Percentiles rank a stretch among this genome's conserved stretches.
phyloP scores from a whole-genome alignment of 2,113 vertebrate genomes.

The Phalacrocorax carbo region DNA sequence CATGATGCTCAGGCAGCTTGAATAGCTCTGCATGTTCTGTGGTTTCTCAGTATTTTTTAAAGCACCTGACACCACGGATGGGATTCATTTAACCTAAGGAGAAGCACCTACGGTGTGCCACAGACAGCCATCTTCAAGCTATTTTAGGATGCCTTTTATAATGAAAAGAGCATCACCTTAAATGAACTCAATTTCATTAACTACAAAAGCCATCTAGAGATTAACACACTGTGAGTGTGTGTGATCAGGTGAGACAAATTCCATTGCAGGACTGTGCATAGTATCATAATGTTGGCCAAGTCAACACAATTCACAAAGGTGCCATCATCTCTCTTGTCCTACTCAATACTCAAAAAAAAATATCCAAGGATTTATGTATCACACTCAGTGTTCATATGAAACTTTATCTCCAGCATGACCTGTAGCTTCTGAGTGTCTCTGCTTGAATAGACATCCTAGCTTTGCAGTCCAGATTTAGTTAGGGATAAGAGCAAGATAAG shows the following conservation, averaged over 20 bases:
- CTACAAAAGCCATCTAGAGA: background rate
- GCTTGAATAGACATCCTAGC: background rate
- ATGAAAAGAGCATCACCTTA: background rate
- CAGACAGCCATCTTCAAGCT: background rate
- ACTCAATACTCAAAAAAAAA: background rate
- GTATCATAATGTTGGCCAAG: background rate
- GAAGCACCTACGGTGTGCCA: background rate
- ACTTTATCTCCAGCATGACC: background rate
- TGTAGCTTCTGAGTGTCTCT: background rate
- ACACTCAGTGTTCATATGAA: background rate
- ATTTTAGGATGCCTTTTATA: background rate
- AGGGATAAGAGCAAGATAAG: background rate
- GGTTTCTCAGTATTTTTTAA: background rate
- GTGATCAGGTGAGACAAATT: background rate
- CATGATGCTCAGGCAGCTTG: background rate
- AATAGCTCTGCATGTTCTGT: background rate
- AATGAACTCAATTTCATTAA: background rate
- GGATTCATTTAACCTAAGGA: background rate
- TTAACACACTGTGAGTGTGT: background rate
- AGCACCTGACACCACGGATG: background rate
- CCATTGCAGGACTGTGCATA: fast-evolving
- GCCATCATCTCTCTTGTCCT: background rate
- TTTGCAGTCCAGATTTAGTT: background rate
- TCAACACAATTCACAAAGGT: background rate
- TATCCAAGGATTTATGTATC: background rate